These are phyloP conservation scores for Castor canadensis DNA, from an alignment of 2,113 vertebrate species.

Conservation along the genomic window DNA sequence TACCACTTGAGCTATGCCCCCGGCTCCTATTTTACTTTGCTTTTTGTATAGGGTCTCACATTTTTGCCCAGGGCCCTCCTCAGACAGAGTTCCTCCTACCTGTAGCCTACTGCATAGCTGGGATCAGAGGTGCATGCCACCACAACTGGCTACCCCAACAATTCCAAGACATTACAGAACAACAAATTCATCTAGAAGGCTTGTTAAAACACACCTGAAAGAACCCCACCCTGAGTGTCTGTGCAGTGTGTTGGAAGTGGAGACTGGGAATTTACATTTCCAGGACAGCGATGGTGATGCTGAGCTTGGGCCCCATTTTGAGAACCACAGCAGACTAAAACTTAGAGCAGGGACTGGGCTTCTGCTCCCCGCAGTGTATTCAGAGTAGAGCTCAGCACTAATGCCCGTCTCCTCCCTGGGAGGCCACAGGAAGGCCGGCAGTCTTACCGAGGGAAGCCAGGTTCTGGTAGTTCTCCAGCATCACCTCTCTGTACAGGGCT, in stretches of 20 bases:
- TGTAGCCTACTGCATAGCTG: too few species aligned
- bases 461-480: conserved; percentile 50
- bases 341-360: background rate
- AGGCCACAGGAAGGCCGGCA: background rate
- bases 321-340: background rate
- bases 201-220: background rate
- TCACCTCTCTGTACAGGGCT: conserved; percentile 34
- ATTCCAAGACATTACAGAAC: background rate
- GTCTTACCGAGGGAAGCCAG: background rate
- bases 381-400: background rate
- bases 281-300: background rate
- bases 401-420: too few species aligned
- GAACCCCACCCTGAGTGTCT: background rate
- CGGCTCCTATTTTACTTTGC: too few species aligned
- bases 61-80: too few species aligned
- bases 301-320: background rate
- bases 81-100: too few species aligned
- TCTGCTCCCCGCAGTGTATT: background rate
- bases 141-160: background rate
- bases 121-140: too few species aligned
- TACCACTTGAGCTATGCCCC: background rate
- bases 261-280: background rate
- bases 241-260: background rate
- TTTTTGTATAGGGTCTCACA: too few species aligned
- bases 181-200: background rate